Evolutionary conservation across 2,797 vertebrate genomes (phyloP).

Genomic region (Nyctibius grandis): DNA sequence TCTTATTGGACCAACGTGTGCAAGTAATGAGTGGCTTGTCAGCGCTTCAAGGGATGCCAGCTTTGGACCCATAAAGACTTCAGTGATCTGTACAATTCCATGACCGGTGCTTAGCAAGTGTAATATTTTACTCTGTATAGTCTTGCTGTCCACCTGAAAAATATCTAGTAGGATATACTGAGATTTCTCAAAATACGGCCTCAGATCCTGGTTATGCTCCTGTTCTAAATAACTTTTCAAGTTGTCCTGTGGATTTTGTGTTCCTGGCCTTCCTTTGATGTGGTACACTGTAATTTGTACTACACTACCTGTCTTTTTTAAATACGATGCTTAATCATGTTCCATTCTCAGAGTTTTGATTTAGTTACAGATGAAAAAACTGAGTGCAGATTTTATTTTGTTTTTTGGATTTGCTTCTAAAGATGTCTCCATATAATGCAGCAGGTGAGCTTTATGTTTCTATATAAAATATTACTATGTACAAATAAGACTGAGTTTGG

Average conservation of each 20-base stretch:
- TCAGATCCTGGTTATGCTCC: not conserved
- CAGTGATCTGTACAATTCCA: not conserved
- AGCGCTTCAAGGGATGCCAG: not conserved
- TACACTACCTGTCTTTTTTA: not conserved
- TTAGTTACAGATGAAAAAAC: not conserved
- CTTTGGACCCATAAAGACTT: not conserved
- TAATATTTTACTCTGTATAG: not conserved
- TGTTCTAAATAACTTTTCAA: slow-evolving; percentile 26
- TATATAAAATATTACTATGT: not conserved
- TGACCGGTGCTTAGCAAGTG: not conserved
- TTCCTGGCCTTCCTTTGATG: slow-evolving; percentile 40
- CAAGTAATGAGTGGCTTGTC: not conserved
- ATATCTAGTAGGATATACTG: not conserved
- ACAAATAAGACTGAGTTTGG: not conserved
- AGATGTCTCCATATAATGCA: not conserved
- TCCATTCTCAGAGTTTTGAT: not conserved
- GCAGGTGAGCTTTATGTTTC: not conserved
- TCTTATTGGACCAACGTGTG: not conserved
- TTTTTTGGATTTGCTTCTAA: not conserved
- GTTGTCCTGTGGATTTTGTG: not conserved
- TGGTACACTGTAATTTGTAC: slow-evolving; percentile 42
- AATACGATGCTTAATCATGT: not conserved
- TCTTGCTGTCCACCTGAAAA: not conserved
- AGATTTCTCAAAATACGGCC: not conserved
- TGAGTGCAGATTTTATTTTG: not conserved